phyloP scores from a whole-genome alignment of 2,888 invertebrate genomes.

The Lasiommata megera region DNA sequence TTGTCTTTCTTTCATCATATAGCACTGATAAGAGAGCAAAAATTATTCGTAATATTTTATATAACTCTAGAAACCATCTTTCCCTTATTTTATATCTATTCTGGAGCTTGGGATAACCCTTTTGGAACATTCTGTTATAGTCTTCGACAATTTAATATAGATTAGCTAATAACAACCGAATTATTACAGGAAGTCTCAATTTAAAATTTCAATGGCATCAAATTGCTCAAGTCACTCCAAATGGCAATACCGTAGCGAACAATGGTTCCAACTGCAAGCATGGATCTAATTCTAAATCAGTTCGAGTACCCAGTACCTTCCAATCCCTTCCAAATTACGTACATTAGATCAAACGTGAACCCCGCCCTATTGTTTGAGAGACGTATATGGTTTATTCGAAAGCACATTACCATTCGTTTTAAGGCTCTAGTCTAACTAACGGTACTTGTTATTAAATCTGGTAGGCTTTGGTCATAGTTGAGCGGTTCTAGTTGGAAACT shows the following conservation, averaged over 20 bases:
- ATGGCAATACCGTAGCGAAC: conserved; percentile 20
- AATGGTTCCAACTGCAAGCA: conserved; percentile 11
- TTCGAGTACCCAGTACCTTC: conserved; percentile 3
- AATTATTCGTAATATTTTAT: too few species aligned
- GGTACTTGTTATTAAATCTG: conserved; percentile 7
- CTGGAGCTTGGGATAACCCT: too few species aligned
- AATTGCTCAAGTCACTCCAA: conserved; percentile 26
- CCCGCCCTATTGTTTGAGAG: conserved; percentile 53
- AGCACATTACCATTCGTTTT: conserved; percentile 21
- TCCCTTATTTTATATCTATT: too few species aligned
- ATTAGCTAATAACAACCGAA: conserved; percentile 11
- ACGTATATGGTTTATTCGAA: conserved; percentile 57
- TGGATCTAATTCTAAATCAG: conserved; percentile 16
- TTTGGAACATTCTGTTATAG: too few species aligned
- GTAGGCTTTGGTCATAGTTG: conserved; percentile 1
- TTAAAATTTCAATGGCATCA: conserved; percentile 25
- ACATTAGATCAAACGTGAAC: conserved; percentile 60
- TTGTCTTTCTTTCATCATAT: too few species aligned
- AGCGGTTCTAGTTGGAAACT: not conserved
- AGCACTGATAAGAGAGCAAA: too few species aligned
- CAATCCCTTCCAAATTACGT: conserved; percentile 51
- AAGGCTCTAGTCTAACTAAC: conserved; percentile 1
- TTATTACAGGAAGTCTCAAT: conserved; percentile 27
- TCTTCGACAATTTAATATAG: conserved; percentile 11
- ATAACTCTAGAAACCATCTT: too few species aligned